Base-by-base conservation (phyloP, 2,888 invertebrate species). In the Antitype chi region DNA sequence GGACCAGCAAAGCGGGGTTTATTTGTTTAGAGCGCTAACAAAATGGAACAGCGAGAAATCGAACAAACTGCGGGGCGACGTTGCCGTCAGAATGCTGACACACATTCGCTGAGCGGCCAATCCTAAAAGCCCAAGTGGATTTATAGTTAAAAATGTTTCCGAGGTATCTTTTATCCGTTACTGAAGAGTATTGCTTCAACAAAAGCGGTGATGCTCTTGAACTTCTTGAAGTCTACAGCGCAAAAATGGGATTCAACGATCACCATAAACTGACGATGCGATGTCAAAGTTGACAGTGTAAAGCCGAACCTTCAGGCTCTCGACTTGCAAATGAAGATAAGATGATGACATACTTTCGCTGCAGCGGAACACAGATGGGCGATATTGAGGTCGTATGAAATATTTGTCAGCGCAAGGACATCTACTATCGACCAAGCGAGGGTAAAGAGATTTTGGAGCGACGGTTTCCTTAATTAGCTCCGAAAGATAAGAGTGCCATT, bases 21-120 rank as follows among this genome's bases (percentile, higher is more conserved):
- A 89, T 91, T 91, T 91, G 88, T 87, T 88, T 87, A 85, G 81
- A 86, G 85, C 75, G 85, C 82, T 84, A 89, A 89, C 87, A 89
- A 89, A 90, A 90, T 85, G 84, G 87, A 86, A 88, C 87, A 88
- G 77, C 84, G 85, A 85, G 88, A 89, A 87, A 87, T 82, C 81
- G 89, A 88, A 89, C 87, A 87, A 89, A 89, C 86, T 87, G 81
- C 69, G 80, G 77, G 83, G 75, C 78, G 86, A 87, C 84, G 87
- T 81, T 76, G 71, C 74, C 83, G 70, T 82, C 80, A 82, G 78
- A 89, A 87, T 80, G 85, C 84, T 85, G 87, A 86, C 89, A 87
- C 82, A 88, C 81, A 89, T 89, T 90, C 81, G 80, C 81, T 85
- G 81, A 82, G 71, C 84, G 70, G 84, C 78, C 89, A 87, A 89